phyloP scores from a whole-genome alignment of 2,797 vertebrate species.

The Austrolebias charrua region DNA sequence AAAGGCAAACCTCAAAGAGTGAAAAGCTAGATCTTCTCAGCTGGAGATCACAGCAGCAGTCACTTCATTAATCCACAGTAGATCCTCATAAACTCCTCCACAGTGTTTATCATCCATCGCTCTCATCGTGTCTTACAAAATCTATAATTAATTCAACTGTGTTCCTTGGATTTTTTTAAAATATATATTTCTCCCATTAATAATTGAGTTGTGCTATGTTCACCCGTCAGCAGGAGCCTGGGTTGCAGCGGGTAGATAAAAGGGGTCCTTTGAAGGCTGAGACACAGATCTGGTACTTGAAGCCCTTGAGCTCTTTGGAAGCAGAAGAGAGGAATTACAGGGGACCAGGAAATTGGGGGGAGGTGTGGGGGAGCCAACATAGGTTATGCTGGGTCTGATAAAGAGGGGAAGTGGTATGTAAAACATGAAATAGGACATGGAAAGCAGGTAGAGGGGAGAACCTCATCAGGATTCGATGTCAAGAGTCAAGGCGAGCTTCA shows the following conservation, averaged over 20 bases:
- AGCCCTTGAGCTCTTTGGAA: conserved; percentile 79
- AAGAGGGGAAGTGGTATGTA: conserved; percentile 65
- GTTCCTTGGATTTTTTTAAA: conserved; percentile 45
- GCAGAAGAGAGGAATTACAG: conserved; percentile 75
- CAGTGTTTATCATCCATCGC: conserved; percentile 48
- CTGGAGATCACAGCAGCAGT: neutral
- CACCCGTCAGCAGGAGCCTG: conserved; percentile 58
- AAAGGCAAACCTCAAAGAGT: conserved; percentile 6
- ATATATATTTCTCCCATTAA: conserved; percentile 65
- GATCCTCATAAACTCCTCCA: conserved; percentile 52
- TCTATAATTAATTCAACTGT: conserved; percentile 68
- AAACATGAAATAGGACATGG: conserved; percentile 67
- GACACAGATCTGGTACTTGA: conserved; percentile 71
- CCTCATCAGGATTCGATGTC: conserved; percentile 50
- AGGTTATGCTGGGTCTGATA: conserved; percentile 58
- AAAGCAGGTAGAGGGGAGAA: conserved; percentile 67
- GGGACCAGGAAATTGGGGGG: conserved; percentile 66
- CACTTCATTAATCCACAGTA: conserved; percentile 47
- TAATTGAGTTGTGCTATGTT: conserved; percentile 73
- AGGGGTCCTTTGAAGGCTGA: conserved; percentile 74
- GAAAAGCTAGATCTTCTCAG: neutral
- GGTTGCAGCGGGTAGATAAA: conserved; percentile 73
- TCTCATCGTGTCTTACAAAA: conserved; percentile 51
- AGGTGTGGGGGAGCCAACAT: conserved; percentile 71
- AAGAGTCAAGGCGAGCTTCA: conserved; percentile 47